Base-by-base conservation (phyloP, 2,113 vertebrate species). In the Triplophysa tibetana region DNA sequence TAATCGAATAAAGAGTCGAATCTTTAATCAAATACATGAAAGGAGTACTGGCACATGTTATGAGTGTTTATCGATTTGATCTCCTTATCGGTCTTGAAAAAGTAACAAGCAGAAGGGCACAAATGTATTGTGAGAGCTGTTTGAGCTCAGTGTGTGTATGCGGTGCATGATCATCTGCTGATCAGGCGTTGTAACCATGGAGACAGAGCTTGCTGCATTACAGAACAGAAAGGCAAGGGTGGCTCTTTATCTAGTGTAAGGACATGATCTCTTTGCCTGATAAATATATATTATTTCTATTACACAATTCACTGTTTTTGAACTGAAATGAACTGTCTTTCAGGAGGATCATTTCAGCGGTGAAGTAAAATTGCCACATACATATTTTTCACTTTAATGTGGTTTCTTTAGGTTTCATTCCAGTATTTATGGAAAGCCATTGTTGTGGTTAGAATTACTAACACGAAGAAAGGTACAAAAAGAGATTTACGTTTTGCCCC, bases 161-260 rank as follows among this genome's bases (percentile, higher is more conserved):
- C 17, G n/a, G 38, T 26, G 69, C 77, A 14, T 43, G 10, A 56
- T 72, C 11, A 38, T 56, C 52, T 56, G 52, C 70, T 58, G 29
- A 41, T 72, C 29, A 72, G 29, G 77, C 61, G 66, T 19, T 70
- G 77, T 79, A 79, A 79, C 77, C 77, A 79, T 79, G 77, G 77
- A 50, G 67, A 70, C 48, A 23, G 48, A 48, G 43, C 77, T 62
- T 52, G 43, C 67, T 62, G 77, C 56, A 63, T 79, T 70, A 52
- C 77, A 48, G 56, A 50, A 43, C 17, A 70, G n/a, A 10, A n/a
- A 23, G 62, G 19, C 41, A 16, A 38, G 41, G n/a, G 24, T 43
- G 26, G 43, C n/a, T 8, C 12, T 56, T 21, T 26, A 41, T 48
- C 10, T 1, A 14, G 13, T n/a, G 23, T 8, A 21, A 69, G 41